Evolutionary conservation across 2,888 invertebrate species (phyloP), one percentile per base, ranked within the genome.

Genomic region (Galerucella nymphaeae): DNA sequence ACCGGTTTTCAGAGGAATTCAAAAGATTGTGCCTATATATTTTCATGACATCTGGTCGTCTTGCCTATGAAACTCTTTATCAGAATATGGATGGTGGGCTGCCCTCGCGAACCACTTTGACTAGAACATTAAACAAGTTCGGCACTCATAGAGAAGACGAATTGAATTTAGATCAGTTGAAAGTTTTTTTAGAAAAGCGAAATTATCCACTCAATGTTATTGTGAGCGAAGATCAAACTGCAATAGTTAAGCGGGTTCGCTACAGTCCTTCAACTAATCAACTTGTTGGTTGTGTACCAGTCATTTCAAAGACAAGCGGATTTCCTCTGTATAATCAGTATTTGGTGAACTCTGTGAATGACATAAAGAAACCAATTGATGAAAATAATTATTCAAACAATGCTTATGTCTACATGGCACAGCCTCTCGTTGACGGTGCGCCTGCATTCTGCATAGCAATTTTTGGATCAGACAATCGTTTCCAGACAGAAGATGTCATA

Each of bases 341-440:
- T 48, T n/a, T 61, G 16, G 38, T 69, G n/a, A 69, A 59, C 13
- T 57, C 57, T 20, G 65, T 71, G 14, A 53, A 14, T 50, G 71
- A 71, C 23, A 72, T 74, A 38, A 23, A 74, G 58, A 58, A 59
- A 20, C 16, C 57, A 50, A 66, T 72, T 58, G 23, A 58, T 45
- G 59, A 66, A 13, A 57, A 61, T 30, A 41, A 11, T 45, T 20
- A 65, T 14, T 63, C 62, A 4, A 67, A 66, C 11, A 55, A 74
- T 73, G 77, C 75, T 11, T 75, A 78, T 65, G 71, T 73, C 8
- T 55, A 68, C 23, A 78, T 77, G 76, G 74, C 77, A n/a, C 75
- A 77, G 69, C 48, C 71, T 1, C 48, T 72, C 42, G 59, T 62
- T 11, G 55, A 68, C 13, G 65, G 65, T 48, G 59, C 65, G 30